Conservation (phyloP, 2,797 vertebrate species). For the Paguma larvata region DNA sequence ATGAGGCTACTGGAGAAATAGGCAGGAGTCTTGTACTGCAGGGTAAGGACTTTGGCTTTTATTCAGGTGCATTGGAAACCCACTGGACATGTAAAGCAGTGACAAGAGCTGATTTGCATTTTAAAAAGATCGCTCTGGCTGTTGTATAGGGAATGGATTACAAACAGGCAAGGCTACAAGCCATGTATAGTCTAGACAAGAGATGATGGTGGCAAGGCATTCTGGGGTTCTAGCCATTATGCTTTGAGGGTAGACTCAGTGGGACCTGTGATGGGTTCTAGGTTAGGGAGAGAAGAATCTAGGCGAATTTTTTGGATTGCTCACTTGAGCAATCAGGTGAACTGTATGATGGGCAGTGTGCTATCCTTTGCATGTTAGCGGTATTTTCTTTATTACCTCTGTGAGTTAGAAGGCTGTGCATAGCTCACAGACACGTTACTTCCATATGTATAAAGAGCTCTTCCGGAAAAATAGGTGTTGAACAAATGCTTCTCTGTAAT, state of each 20-base stretch:
- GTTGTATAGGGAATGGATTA: background rate
- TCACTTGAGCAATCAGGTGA: background rate
- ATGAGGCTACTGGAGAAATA: background rate
- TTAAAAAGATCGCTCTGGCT: background rate
- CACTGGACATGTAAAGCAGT: background rate
- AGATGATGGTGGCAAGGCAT: background rate
- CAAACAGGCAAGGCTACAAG: background rate
- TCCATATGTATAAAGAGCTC: background rate
- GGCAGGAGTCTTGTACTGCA: background rate
- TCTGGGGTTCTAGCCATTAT: background rate
- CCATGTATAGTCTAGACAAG: background rate
- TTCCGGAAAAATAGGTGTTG: background rate
- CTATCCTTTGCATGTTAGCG: background rate
- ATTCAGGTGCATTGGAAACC: background rate
- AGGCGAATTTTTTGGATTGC: background rate
- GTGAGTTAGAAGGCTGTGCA: background rate
- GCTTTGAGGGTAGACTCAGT: background rate
- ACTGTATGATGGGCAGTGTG: background rate
- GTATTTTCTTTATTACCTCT: background rate
- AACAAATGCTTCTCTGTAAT: background rate
- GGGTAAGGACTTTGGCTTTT: background rate
- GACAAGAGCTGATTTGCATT: background rate
- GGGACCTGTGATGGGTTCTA: background rate
- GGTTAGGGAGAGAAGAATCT: background rate
- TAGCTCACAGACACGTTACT: background rate